These are phyloP conservation scores for Apoda limacodes DNA, from an alignment of 2,888 invertebrate species.

Conservation along the genomic window DNA sequence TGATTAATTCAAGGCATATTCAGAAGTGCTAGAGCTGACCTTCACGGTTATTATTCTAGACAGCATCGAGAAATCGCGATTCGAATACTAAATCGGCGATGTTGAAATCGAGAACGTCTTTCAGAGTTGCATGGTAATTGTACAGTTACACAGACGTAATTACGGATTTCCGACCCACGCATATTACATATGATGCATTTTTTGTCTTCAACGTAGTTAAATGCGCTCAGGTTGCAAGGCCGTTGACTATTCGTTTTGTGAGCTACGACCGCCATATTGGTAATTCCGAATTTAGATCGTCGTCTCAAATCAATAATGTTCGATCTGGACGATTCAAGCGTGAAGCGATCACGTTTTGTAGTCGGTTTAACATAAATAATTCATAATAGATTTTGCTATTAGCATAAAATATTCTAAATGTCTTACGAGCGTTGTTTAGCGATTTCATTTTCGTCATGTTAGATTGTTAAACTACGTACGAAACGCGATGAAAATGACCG, in stretches of 20 bases:
- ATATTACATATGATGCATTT: conserved; percentile 28
- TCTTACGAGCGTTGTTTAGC: conserved; percentile 6
- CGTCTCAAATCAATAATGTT: conserved; percentile 27
- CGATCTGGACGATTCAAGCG: conserved; percentile 26
- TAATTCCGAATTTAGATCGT: conserved; percentile 32
- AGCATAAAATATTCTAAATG: conserved; percentile 20
- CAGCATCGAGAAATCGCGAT: conserved; percentile 23
- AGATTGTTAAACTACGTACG: too few species aligned
- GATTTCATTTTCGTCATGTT: conserved; percentile 13
- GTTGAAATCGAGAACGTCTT: conserved; percentile 35
- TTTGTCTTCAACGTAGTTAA: too few species aligned
- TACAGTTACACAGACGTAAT: conserved; percentile 23
- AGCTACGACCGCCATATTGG: conserved; percentile 28
- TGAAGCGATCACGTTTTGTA: conserved; percentile 29
- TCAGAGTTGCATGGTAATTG: too few species aligned
- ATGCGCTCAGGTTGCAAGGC: too few species aligned
- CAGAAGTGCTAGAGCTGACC: conserved; percentile 21
- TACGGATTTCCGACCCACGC: conserved; percentile 37
- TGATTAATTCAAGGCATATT: too few species aligned
- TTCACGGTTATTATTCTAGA: conserved; percentile 29
- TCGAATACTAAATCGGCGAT: conserved; percentile 25
- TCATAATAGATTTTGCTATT: conserved; percentile 22
- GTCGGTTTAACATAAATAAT: conserved; percentile 30
- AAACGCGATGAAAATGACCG: too few species aligned
- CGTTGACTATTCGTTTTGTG: too few species aligned